A percentile compares a stretch with the other conserved stretches of the same genome.
Evolutionary conservation across 2,888 invertebrate genomes (phyloP).

Genomic region (Reticulitermes lucifugus): DNA sequence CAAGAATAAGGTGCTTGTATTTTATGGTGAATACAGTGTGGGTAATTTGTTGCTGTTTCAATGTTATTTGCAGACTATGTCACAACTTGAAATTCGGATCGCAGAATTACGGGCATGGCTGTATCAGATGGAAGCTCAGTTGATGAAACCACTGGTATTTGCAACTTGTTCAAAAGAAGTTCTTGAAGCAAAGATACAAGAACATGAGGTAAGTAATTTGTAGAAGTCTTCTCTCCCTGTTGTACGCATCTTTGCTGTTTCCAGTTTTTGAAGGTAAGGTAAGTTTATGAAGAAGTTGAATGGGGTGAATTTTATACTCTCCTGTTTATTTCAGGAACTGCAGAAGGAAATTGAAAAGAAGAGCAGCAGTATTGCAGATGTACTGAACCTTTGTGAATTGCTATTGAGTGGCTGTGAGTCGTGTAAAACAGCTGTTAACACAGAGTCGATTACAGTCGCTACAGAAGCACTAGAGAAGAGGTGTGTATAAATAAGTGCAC

Average conservation of each 20-base stretch:
- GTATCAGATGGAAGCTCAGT: conserved; percentile 76
- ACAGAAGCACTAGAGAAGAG: conserved; percentile 78
- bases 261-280: neutral
- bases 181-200: conserved; percentile 75
- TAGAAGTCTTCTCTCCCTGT: no score
- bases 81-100: conserved; percentile 77
- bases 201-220: conserved; percentile 69
- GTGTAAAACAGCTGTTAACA: conserved; percentile 77
- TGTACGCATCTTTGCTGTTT: neutral
- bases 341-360: conserved; percentile 82
- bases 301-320: neutral
- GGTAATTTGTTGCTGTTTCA: no score
- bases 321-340: conserved; percentile 64
- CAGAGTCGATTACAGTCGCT: conserved; percentile 74
- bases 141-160: conserved; percentile 76
- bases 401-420: conserved; percentile 80
- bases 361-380: conserved; percentile 81
- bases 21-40: no score
- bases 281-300: neutral
- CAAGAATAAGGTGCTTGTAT: no score
- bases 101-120: conserved; percentile 79
- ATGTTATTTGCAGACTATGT: conserved; percentile 71
- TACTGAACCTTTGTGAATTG: conserved; percentile 82
- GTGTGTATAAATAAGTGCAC: conserved; percentile 46
- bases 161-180: conserved; percentile 74